Percentiles rank a stretch among this genome's conserved stretches.
Evolutionary conservation across 2,113 vertebrate genomes (phyloP).

Genomic region (Rhynchopsitta pachyrhyncha): DNA sequence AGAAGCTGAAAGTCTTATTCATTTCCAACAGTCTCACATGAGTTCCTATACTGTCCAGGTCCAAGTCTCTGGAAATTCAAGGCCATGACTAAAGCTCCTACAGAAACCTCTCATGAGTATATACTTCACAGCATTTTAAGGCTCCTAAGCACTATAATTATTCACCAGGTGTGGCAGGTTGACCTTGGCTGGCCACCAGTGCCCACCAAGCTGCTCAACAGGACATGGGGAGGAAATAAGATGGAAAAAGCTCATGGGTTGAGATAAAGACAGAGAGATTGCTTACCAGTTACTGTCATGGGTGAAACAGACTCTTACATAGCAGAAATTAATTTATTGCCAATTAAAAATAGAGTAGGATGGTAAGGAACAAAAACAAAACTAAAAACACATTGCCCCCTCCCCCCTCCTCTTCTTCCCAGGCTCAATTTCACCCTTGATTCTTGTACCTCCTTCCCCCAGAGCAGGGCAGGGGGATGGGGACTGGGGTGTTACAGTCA

Average conservation of each 20-base stretch:
- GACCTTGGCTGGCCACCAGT: neutral
- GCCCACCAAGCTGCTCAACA: neutral
- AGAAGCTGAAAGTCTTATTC: neutral
- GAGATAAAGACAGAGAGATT: neutral
- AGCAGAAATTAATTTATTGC: neutral
- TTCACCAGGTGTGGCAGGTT: neutral
- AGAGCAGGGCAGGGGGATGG: neutral
- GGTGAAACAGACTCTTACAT: neutral
- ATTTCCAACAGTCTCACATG: neutral
- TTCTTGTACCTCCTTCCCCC: neutral
- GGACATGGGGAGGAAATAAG: too few species aligned
- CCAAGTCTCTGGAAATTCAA: neutral
- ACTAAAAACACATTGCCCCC: neutral
- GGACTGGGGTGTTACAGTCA: neutral
- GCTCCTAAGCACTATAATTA: neutral
- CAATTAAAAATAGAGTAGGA: neutral
- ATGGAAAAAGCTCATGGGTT: too few species aligned
- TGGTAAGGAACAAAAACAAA: neutral
- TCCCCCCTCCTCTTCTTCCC: neutral
- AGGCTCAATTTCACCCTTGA: neutral
- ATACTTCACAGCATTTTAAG: neutral
- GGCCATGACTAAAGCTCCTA: neutral
- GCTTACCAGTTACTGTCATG: neutral
- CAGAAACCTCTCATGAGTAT: neutral
- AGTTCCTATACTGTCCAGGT: neutral